Evolutionary conservation across 2,888 invertebrate genomes (phyloP).

Genomic region (Himalopsyche tibetana): DNA sequence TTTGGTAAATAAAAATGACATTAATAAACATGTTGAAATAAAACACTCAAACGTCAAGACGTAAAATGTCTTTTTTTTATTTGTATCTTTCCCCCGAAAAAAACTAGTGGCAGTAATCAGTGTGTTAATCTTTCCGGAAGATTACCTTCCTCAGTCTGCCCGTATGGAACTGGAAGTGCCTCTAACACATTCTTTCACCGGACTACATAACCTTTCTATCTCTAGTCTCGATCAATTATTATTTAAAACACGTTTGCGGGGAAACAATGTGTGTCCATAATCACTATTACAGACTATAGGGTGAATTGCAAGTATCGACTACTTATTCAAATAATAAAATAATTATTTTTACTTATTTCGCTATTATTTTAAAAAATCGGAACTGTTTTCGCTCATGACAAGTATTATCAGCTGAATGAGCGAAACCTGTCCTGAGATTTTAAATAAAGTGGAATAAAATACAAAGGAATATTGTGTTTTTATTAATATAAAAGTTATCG

Average conservation of each 20-base stretch:
- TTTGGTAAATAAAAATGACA: too few relatives aligned
- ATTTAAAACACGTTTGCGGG: slow-evolving; percentile 58
- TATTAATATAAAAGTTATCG: too few relatives aligned
- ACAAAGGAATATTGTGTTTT: too few relatives aligned
- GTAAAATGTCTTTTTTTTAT: not conserved
- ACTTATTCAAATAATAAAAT: too few relatives aligned
- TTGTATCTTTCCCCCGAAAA: slow-evolving; percentile 49
- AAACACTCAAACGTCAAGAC: too few relatives aligned
- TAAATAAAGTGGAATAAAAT: too few relatives aligned
- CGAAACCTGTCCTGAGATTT: too few relatives aligned
- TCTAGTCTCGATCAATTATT: slow-evolving; percentile 59
- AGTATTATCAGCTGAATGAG: too few relatives aligned
- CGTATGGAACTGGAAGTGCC: slow-evolving; percentile 32
- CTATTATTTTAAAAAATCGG: too few relatives aligned
- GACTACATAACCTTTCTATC: slow-evolving; percentile 53
- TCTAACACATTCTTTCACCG: slow-evolving; percentile 45
- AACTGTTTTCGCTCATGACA: too few relatives aligned
- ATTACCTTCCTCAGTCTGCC: slow-evolving; percentile 54
- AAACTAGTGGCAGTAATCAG: slow-evolving; percentile 48
- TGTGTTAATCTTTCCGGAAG: slow-evolving; percentile 61
- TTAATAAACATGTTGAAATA: too few relatives aligned
- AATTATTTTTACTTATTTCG: too few relatives aligned
- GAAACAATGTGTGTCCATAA: slow-evolving; percentile 57
- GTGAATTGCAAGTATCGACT: not conserved
- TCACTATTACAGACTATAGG: slow-evolving; percentile 32